Evolutionary conservation across 2,113 vertebrate genomes (phyloP).

Genomic region (Pleuronectes platessa): DNA sequence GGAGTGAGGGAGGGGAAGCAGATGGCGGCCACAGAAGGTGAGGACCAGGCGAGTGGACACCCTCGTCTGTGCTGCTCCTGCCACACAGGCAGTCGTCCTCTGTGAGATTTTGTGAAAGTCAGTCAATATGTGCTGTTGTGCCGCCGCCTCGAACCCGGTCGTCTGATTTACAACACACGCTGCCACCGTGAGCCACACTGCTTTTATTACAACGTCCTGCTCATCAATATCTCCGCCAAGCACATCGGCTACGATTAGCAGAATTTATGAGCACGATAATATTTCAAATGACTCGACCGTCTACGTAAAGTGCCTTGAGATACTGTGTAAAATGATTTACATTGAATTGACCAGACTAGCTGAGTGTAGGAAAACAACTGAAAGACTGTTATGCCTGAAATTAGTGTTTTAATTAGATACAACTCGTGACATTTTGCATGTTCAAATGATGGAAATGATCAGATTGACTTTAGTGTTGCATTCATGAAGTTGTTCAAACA

Average conservation of each 20-base stretch:
- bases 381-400: no score
- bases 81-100: constrained; percentile 26
- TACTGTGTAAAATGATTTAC: no score
- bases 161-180: not conserved
- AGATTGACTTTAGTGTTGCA: not conserved
- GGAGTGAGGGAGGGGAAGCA: constrained; percentile 59
- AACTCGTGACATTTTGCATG: no score
- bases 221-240: no score
- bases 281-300: no score
- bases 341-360: no score
- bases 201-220: not conserved
- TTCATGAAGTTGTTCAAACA: not conserved
- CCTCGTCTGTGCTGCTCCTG: constrained; percentile 38
- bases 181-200: not conserved
- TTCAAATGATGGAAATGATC: no score
- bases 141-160: not conserved
- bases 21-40: constrained; percentile 77
- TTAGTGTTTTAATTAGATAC: no score
- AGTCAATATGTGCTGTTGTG: not conserved
- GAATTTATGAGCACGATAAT: no score
- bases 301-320: no score
- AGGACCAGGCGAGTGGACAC: constrained; percentile 60
- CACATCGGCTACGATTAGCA: no score
- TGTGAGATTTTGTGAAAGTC: constrained; percentile 13
- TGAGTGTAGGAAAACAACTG: no score